Conservation (phyloP, 1,140 invertebrate genomes). For the Drosophila cardini region DNA sequence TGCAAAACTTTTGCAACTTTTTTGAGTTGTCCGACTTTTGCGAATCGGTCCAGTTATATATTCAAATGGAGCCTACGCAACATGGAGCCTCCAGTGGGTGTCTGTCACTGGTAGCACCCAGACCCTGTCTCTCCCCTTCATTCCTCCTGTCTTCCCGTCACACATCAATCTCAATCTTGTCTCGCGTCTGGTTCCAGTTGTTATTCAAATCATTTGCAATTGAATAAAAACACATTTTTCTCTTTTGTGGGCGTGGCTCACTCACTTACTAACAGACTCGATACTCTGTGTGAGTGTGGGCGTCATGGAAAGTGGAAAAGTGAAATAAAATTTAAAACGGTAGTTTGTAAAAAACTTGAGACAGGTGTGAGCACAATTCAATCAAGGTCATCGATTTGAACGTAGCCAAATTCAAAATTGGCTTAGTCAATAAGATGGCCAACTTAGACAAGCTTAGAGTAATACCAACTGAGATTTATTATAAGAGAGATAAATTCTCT, state of each 20-base stretch:
- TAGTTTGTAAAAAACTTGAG: background rate
- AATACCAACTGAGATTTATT: background rate
- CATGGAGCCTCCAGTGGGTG: constrained; percentile 33
- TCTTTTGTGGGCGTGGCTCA: constrained; percentile 34
- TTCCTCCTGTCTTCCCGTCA: constrained; percentile 12
- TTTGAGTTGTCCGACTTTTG: constrained; percentile 44
- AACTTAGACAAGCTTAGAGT: background rate
- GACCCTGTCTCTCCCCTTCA: background rate
- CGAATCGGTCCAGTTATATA: constrained; percentile 20
- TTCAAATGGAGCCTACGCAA: constrained; percentile 39
- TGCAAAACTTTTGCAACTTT: constrained; percentile 45
- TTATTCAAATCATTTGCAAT: constrained; percentile 64
- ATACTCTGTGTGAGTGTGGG: constrained; percentile 11
- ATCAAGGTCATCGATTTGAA: constrained; percentile 28
- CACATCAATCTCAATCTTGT: constrained; percentile 72
- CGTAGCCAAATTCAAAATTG: background rate
- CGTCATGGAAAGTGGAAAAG: constrained; percentile 44
- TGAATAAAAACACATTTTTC: constrained; percentile 56
- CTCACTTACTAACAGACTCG: constrained; percentile 8
- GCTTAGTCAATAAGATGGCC: constrained; percentile 1
- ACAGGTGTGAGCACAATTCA: background rate
- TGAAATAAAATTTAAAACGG: constrained; percentile 19
- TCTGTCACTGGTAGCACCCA: constrained; percentile 25
- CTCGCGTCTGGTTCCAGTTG: constrained; percentile 44
- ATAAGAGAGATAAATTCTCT: background rate